Conservation (phyloP, 2,113 vertebrate genomes). For the Mus musculus region DNA sequence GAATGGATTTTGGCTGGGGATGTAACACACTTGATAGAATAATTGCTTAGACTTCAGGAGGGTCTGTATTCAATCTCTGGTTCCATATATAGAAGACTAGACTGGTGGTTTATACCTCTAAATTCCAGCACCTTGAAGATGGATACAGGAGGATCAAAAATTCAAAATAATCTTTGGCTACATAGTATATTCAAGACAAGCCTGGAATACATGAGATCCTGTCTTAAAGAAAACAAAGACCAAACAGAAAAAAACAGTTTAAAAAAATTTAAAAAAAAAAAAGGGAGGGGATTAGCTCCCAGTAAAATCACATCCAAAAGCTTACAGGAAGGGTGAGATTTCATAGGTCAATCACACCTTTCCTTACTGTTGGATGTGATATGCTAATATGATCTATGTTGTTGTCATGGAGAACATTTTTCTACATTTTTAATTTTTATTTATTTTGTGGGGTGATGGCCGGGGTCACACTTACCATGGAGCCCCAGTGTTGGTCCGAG, state of each 20-base stretch:
- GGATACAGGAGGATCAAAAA: background rate
- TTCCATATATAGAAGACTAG: background rate
- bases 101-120: background rate
- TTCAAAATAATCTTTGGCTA: background rate
- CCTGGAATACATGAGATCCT: background rate
- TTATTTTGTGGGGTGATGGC: background rate
- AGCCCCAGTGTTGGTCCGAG: no score
- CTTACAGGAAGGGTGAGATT: background rate
- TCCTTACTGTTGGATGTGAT: background rate
- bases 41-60: background rate
- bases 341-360: background rate
- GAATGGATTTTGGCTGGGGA: background rate
- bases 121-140: background rate
- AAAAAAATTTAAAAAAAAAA: background rate
- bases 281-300: background rate
- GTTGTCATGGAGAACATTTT: background rate
- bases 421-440: background rate
- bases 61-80: no score
- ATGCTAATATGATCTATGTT: background rate
- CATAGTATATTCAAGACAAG: background rate
- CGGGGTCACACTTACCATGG: background rate
- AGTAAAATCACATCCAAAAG: constrained; percentile 13
- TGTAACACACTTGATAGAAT: background rate
- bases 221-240: background rate
- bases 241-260: background rate